A percentile compares a stretch with the other conserved stretches of the same genome.
Conservation (phyloP, 2,797 vertebrate species). For the Micrastur ruficollis region DNA sequence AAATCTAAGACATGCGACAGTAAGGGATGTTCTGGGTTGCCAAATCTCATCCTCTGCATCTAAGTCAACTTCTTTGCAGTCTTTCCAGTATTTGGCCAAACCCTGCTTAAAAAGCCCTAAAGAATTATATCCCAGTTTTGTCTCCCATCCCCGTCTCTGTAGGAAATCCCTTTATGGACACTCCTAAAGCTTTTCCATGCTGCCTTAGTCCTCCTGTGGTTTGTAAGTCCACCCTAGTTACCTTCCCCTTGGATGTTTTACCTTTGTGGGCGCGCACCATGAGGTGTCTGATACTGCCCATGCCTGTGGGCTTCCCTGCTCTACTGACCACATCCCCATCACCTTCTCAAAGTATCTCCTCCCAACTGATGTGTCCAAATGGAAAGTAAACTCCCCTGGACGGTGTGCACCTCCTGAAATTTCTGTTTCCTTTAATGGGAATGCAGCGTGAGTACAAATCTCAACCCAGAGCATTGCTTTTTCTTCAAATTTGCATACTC, state of each 20-base stretch:
- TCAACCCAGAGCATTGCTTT: background rate
- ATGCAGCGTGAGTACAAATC: background rate
- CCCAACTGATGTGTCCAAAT: too few relatives aligned
- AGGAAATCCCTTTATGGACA: background rate
- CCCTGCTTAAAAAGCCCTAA: background rate
- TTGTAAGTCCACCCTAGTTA: background rate
- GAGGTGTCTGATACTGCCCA: background rate
- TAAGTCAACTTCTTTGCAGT: background rate
- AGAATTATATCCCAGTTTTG: background rate
- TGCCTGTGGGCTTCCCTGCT: background rate
- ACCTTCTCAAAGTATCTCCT: background rate
- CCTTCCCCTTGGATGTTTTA: background rate
- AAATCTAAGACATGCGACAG: background rate
- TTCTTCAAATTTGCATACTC: background rate
- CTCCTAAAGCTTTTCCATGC: background rate
- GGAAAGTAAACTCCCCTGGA: background rate
- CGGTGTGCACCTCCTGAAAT: background rate
- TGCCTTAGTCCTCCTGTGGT: background rate
- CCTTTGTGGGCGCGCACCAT: background rate
- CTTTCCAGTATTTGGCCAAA: background rate
- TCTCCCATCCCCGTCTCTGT: too few relatives aligned
- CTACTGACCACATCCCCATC: background rate
- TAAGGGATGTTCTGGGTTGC: background rate
- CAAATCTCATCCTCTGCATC: background rate
- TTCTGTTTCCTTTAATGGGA: background rate